phyloP scores from a whole-genome alignment of 2,113 vertebrate genomes.

The Ascaphus truei region DNA sequence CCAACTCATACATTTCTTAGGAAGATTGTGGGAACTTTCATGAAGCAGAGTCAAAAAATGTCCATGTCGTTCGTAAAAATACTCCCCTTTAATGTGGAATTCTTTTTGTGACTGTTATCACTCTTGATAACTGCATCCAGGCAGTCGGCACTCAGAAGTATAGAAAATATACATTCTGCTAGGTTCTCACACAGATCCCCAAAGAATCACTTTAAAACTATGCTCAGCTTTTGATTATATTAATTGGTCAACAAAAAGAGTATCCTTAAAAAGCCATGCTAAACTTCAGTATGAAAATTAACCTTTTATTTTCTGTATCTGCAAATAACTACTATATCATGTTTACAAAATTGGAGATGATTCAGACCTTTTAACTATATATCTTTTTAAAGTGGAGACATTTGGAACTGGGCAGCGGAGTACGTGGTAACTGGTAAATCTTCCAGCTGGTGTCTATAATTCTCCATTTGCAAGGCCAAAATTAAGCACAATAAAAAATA shows the following conservation, averaged over 20 bases:
- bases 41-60: too few species aligned
- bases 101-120: too few species aligned
- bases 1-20: too few species aligned
- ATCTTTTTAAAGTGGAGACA: conserved; percentile 28
- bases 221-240: background rate
- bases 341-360: background rate
- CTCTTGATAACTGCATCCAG: too few species aligned
- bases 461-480: conserved; percentile 22
- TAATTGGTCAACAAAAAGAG: too few species aligned
- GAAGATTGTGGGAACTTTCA: too few species aligned
- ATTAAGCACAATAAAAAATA: background rate
- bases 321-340: background rate
- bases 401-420: conserved; percentile 17
- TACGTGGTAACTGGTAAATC: conserved; percentile 15
- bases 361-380: conserved; percentile 15
- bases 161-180: too few species aligned
- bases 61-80: too few species aligned
- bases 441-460: conserved; percentile 29
- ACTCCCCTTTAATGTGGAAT: too few species aligned
- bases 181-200: background rate
- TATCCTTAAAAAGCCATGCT: background rate
- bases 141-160: too few species aligned
- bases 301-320: background rate
- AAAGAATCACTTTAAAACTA: background rate
- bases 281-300: background rate